Evolutionary conservation across 2,113 vertebrate species (phyloP).

Genomic region (Paracanthobrama guichenoti): DNA sequence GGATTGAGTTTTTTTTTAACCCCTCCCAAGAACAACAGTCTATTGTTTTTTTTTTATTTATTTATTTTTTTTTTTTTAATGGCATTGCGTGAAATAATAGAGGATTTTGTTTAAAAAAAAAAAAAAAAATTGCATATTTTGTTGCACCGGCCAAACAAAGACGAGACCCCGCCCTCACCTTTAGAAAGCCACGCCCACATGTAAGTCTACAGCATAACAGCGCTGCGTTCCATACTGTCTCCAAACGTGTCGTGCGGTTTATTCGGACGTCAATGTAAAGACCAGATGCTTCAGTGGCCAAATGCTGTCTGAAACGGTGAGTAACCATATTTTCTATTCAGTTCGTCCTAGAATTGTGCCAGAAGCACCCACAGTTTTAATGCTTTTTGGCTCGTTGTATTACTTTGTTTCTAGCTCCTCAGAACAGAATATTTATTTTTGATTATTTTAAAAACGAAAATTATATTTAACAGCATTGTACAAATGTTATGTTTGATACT

Average conservation of each 20-base stretch:
- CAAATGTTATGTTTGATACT: not conserved
- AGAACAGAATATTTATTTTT: not conserved
- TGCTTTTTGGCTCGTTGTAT: not conserved
- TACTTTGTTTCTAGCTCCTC: not conserved
- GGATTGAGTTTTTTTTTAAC: not conserved
- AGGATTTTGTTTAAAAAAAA: not conserved
- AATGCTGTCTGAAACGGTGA: conserved; percentile 36
- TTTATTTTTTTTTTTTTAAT: too few relatives aligned
- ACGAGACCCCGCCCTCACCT: not conserved
- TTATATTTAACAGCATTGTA: not conserved
- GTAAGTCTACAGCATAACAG: not conserved
- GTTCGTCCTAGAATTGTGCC: not conserved
- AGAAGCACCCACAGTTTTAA: not conserved
- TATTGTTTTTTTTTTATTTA: not conserved
- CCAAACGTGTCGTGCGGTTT: not conserved
- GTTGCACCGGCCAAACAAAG: not conserved
- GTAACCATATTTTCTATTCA: not conserved
- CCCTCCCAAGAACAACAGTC: not conserved
- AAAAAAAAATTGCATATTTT: not conserved
- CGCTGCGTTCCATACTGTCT: not conserved
- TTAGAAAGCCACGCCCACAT: conserved; percentile 17
- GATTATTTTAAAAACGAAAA: not conserved
- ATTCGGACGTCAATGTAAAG: conserved; percentile 7
- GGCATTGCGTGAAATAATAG: not conserved
- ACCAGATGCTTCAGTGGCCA: not conserved